Evolutionary conservation across 2,113 vertebrate genomes (phyloP), one percentile per base, ranked within the genome.

Genomic region (Lagopus leucura): DNA sequence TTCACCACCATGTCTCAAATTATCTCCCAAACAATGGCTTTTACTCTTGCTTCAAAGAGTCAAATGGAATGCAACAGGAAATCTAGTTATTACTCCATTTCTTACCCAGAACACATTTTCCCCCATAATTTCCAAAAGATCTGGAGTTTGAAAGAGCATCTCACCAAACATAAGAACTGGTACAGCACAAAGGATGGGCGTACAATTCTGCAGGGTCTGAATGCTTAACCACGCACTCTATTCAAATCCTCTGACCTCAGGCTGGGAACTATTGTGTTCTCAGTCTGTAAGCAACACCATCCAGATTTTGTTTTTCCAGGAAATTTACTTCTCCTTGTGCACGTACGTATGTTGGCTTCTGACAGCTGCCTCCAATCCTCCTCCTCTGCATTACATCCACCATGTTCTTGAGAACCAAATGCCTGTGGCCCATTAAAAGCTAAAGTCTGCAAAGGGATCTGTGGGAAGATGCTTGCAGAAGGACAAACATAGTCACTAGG

Each of bases 1-100:
- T 80, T 89, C 72, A 66, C 58, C 89, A 55, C 64, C 64, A 85
- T 8, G 67, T 70, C 20, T n/a, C 47, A 80, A 58, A 86, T 82
- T 80, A 64, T 63, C 67, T 91, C 42, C 38, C 43, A 65, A 82
- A 67, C 83, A 89, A 66, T 24, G 42, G 7, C 1, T 70, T 91
- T 82, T 66, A 20, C 58, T 42, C 12, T 54, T 77, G 25, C 54
- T 76, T 58, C 9, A 28, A 64, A 81, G 45, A 88, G 22, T 64
- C 34, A 58, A 30, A 43, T 57, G 67, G 60, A 71, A 55, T 50
- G 76, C 73, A 72, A 66, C 28, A 77, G 34, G 30, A 89, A 85
- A 64, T 58, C 10, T 48, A 63, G 63, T 55, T 36, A 25, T 24
- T 34, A 42, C 70, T 47, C 21, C 4, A 45, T 24, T 77, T 64